A percentile compares a stretch with the other conserved stretches of the same genome.
Evolutionary conservation across 2,797 vertebrate genomes (phyloP).

Genomic region (Apodemus agrarius): DNA sequence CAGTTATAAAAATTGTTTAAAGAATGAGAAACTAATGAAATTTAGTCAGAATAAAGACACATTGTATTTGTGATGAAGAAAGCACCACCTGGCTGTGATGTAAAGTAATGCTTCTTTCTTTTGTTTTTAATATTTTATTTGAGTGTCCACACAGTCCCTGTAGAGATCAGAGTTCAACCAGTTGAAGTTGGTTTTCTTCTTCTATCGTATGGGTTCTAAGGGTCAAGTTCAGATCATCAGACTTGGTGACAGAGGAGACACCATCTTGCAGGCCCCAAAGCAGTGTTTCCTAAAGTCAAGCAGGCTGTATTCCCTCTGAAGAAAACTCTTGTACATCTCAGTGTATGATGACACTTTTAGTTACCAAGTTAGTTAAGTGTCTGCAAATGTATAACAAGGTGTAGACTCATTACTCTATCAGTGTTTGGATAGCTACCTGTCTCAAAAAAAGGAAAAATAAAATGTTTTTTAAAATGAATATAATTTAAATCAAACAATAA

Average conservation of each 20-base stretch:
- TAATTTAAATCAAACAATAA: conserved; percentile 44
- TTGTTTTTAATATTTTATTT: neutral
- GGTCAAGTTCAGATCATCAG: neutral
- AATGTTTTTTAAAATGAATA: neutral
- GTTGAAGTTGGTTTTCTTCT: neutral
- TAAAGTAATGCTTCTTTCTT: neutral
- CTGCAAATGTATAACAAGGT: neutral
- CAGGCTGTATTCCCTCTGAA: neutral
- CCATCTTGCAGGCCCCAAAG: neutral
- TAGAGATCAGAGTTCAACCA: neutral
- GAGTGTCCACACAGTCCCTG: neutral
- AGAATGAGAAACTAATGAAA: neutral
- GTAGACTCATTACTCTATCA: neutral
- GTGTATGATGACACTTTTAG: conserved; percentile 35
- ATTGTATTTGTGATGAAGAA: conserved; percentile 23
- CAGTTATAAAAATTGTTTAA: neutral
- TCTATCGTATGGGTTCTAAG: neutral
- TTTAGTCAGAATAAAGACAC: conserved; percentile 14
- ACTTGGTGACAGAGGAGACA: neutral
- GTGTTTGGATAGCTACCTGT: neutral
- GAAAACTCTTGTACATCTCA: neutral
- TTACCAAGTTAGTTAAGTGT: conserved; percentile 42
- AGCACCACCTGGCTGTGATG: neutral
- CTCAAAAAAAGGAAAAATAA: neutral
- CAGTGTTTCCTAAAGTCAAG: neutral